Base-by-base conservation (phyloP, 2,888 invertebrate genomes). In the Andrena fulva region DNA sequence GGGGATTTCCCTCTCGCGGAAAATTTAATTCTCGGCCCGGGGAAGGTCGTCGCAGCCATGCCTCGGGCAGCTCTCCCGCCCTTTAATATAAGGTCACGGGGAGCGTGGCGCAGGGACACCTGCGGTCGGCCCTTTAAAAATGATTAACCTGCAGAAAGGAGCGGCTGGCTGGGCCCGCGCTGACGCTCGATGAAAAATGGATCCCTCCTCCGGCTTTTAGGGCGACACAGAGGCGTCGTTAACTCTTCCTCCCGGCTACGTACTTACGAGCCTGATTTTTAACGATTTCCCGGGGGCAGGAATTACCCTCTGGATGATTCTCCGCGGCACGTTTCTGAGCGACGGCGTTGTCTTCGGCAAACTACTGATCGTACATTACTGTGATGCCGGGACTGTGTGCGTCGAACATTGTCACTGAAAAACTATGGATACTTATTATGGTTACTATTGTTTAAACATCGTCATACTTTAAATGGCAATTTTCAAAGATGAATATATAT, bases 121-220 rank as follows among this genome's bases (percentile, higher is more conserved):
- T 91, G 92, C 89, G 88, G 88, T 89, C 87, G 90, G 87, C 89
- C 88, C 87, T 93, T 91, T 89, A 91, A 92, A 92, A 92, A 92
- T 92, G 91, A 91, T 93, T 93, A 92, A 92, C 90, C 89, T 87
- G 88, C 86, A 85, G 77, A 82, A 82, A 85, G 84, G 74, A 80
- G 82, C 77, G 68, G 69, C 42, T 52, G 35, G 52, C 52, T 54
- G 33, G 56, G 66, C 29, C 75, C 71, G 71, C 82, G 42, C 71
- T 71, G 68, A 78, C 76, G 76, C 56, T 56, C 82, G 85, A 90
- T 92, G 92, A 93, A 92, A 92, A 92, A 93, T 92, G 91, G 89
- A 89, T 87, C 77, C 67, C 35, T 63, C 69, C 78, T 6, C 80
- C 1, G 29, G 56, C 50, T 50, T 67, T 71, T 27, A 54, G 69